phyloP scores from a whole-genome alignment of 92 coral and sea anemone genomes.

The Siderastrea radians region DNA sequence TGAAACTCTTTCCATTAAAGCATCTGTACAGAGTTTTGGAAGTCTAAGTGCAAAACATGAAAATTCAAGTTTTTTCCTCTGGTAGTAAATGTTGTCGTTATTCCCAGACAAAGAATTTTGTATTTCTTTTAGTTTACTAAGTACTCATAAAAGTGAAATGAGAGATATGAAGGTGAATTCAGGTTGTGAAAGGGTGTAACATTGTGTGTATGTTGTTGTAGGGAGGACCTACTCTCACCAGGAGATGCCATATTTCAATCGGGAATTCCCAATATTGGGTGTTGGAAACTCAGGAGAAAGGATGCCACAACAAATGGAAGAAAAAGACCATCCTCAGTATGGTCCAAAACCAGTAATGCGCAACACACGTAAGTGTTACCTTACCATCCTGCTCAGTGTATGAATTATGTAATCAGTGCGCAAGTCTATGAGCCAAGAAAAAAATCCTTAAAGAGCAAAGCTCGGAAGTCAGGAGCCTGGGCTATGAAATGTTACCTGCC shows the following conservation, averaged over 20 bases:
- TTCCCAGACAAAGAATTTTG: no score
- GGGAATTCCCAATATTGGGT: slow-evolving; percentile 99
- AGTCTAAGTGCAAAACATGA: no score
- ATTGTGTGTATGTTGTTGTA: slow-evolving; percentile 17
- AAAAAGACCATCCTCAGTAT: slow-evolving; percentile 85
- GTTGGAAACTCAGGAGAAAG: slow-evolving; percentile 91
- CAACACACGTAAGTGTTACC: slow-evolving; percentile 90
- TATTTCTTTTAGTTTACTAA: no score
- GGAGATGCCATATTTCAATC: slow-evolving; percentile 99
- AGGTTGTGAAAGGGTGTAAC: no score
- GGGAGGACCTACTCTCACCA: slow-evolving; percentile 99
- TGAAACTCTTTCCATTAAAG: no score
- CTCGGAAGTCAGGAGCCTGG: no score
- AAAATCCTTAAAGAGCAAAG: no score
- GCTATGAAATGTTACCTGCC: no score
- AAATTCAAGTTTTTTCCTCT: no score
- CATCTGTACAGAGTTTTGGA: no score
- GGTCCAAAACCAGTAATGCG: slow-evolving; percentile 88
- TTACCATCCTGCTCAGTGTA: neutral
- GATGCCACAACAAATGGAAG: slow-evolving; percentile 70
- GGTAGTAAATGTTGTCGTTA: neutral
- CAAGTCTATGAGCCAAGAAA: neutral
- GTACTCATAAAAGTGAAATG: no score
- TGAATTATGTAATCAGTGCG: neutral
- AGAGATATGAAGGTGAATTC: no score